Evolutionary conservation across 2,113 vertebrate species (phyloP).

Genomic region (Esox niger): DNA sequence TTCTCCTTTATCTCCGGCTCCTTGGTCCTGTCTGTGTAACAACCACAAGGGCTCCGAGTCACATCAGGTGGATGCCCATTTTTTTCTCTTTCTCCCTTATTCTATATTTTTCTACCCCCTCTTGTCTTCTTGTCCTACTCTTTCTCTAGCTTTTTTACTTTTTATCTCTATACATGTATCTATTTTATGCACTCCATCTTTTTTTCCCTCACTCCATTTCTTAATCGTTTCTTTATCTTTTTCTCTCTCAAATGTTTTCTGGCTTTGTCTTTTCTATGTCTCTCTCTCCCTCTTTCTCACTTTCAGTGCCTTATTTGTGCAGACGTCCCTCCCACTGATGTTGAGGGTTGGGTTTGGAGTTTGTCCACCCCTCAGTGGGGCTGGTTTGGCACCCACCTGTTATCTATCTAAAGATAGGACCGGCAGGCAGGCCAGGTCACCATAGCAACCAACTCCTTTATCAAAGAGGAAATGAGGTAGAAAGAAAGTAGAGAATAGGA

Average conservation of each 20-base stretch:
- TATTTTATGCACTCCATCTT: too few species aligned
- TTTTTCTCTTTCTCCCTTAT: too few species aligned
- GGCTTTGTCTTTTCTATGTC: too few species aligned
- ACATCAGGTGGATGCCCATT: neutral
- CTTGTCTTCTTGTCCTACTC: too few species aligned
- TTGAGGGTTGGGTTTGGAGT: neutral
- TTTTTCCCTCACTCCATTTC: too few species aligned
- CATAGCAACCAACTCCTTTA: slow-evolving; percentile 44
- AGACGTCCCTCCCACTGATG: neutral
- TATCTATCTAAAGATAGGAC: slow-evolving; percentile 51
- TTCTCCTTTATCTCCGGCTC: neutral
- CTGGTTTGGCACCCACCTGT: slow-evolving; percentile 8
- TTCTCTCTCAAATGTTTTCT: too few species aligned
- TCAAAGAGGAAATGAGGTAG: slow-evolving; percentile 40
- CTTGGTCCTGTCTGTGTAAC: neutral
- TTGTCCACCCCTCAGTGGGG: neutral
- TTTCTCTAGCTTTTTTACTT: too few species aligned
- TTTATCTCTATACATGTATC: too few species aligned
- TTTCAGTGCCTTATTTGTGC: too few species aligned
- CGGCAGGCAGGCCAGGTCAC: slow-evolving; percentile 10
- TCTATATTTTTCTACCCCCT: too few species aligned
- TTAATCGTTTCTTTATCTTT: too few species aligned
- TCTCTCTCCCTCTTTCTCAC: too few species aligned
- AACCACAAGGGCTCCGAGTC: neutral
- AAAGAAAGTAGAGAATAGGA: slow-evolving; percentile 5